Base-by-base conservation (phyloP, 2,888 invertebrate species). In the Polia nebulosa region DNA sequence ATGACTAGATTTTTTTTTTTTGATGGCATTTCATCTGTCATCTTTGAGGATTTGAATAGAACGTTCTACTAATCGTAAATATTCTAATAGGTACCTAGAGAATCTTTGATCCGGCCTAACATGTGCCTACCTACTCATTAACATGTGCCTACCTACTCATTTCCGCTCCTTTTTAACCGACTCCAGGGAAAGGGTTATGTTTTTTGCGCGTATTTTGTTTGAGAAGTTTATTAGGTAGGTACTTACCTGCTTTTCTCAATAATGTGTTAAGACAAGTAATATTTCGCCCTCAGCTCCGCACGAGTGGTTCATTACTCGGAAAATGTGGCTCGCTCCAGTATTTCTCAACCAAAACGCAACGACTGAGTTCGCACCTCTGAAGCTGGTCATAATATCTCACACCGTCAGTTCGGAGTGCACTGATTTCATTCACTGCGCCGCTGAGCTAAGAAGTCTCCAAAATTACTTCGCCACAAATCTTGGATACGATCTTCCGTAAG, bases 321-420 rank as follows among this genome's bases (percentile, higher is more conserved):
- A 89, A 6, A 91, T 91, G 93, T 95, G 95, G 95, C 81, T 93
- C 34, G 92, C 93, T 2, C 45, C 76, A 29, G 27, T 61, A 0
- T 85, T 80, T 52, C 78, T 81, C 47, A 74, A 80, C 25, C 71
- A 70, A 17, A 27, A 71, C 6, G 55, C 64, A 2, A 85, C 68
- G 9, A 81, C 79, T 0, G 70, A 78, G 1, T 92, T 84, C 75
- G 82, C 87, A 15, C 95, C 95, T 0, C 70, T 94, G 34, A 87
- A 89, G 61, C 82, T 95, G 22, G 93, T 94, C 2, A 77, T 94
- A 17, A 83, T 95, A 15, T 90, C 93, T 58, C 94, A 95, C 79
- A 91, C 93, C 0, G 93, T 90, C 44, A 88, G 91, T 68, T 25
- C 85, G 0, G 88, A 89, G 57, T 95, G 95, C 76, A 39, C 78